phyloP scores from a whole-genome alignment of 2,888 invertebrate genomes.

The Pollenia griseotomentosa region DNA sequence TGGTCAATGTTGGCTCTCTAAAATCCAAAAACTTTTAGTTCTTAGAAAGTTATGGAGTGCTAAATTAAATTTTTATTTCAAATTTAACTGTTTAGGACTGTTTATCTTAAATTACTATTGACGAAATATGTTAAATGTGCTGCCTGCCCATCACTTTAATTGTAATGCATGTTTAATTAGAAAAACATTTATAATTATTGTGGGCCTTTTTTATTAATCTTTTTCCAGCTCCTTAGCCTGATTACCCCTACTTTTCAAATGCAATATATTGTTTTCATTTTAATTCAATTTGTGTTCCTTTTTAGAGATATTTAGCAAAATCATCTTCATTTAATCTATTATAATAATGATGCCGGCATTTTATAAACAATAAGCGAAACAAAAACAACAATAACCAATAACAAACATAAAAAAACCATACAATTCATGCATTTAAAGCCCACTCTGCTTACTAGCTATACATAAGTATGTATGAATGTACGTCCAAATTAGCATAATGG shows the following conservation, averaged over 20 bases:
- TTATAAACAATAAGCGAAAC: slow-evolving; percentile 37
- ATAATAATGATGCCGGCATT: slow-evolving; percentile 71
- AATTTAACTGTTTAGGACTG: too few species aligned
- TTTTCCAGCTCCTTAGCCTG: not conserved
- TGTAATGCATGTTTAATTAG: too few species aligned
- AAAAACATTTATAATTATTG: too few species aligned
- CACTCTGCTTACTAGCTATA: not conserved
- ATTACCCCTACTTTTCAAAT: slow-evolving; percentile 11
- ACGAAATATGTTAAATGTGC: not conserved
- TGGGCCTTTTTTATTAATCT: too few species aligned
- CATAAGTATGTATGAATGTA: not conserved
- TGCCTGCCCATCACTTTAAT: not conserved
- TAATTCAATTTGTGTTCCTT: not conserved
- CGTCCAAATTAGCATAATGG: too few species aligned
- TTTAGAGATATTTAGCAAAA: slow-evolving; percentile 33
- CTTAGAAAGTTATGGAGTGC: too few species aligned
- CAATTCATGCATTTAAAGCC: slow-evolving; percentile 3
- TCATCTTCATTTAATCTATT: slow-evolving; percentile 68
- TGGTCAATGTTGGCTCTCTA: too few species aligned
- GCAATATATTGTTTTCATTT: not conserved
- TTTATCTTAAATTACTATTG: not conserved
- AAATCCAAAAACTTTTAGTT: too few species aligned
- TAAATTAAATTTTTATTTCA: too few species aligned
- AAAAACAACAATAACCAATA: not conserved
- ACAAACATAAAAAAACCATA: not conserved